Evolutionary conservation across 2,113 vertebrate genomes (phyloP), one percentile per base, ranked within the genome.

Genomic region (Sander vitreus): DNA sequence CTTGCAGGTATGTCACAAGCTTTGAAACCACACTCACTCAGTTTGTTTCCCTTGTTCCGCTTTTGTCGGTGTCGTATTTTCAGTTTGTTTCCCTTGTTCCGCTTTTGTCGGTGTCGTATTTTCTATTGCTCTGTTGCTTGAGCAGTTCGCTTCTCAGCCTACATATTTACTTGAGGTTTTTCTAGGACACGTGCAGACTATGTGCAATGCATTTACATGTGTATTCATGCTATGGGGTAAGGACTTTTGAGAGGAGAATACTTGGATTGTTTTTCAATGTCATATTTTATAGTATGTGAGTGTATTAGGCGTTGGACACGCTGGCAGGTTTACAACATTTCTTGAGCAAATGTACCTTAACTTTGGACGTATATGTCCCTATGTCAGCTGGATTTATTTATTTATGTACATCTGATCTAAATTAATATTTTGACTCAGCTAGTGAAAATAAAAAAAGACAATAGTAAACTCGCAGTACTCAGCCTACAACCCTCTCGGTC

Each of bases 1-100:
- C 88, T 85, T 93, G 86, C 95, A 97, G 96, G 96, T 97, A 96
- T 90, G 96, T 93, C 71, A 48, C 73, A 64, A 50, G 81, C 75
- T 86, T 85, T 84, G 4, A 78, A 76, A 73, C 27, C 58, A 25
- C 14, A 25, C 59, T 76, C 9, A 9, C 13, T 57, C 59, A 9
- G 13, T 68, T 66, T 54, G 57, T 73, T 70, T 70, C 23, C 18
- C 43, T 57, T 33, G 21, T 67, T 30, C 14, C 27, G 27, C 68
- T 74, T 88, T 72, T 21, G 10, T 63, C 45, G 50, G 25, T 74
- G 69, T 64, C 19, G 16, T 80, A 16, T 48, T 74, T 65, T 57
- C 13, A 9, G 13, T 68, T 66, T 54, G 57, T 73, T 70, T 70
- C 23, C 18, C 43, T 57, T 33, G 21, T 67, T 30, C 14, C 27